phyloP scores from a whole-genome alignment of 1,140 invertebrate species.

The Reticulitermes speratus region DNA sequence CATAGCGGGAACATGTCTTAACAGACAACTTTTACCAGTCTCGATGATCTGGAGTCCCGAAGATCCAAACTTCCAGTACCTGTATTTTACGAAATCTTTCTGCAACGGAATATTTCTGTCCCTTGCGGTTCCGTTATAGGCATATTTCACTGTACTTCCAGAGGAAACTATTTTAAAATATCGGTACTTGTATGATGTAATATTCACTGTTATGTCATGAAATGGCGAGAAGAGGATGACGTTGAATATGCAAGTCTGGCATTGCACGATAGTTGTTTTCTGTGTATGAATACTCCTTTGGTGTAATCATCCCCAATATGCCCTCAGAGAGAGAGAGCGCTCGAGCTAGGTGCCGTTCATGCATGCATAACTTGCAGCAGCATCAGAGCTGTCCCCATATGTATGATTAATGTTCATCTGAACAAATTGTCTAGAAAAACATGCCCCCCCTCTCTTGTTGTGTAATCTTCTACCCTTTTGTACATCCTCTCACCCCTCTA shows the following conservation, averaged over 20 bases:
- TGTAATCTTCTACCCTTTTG: slow-evolving; percentile 27
- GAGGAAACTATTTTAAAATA: too few relatives aligned
- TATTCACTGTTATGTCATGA: neutral
- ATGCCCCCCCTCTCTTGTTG: slow-evolving; percentile 37
- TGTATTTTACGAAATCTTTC: too few relatives aligned
- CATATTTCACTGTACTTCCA: too few relatives aligned
- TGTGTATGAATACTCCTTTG: neutral
- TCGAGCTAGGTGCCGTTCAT: neutral
- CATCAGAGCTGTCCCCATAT: neutral
- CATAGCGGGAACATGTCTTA: too few relatives aligned
- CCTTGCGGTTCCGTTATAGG: too few relatives aligned
- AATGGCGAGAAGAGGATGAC: neutral
- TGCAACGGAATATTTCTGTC: too few relatives aligned
- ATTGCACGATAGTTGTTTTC: neutral
- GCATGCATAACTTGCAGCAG: neutral
- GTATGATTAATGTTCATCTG: slow-evolving; percentile 55
- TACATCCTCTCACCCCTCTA: slow-evolving; percentile 49
- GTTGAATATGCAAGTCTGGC: neutral
- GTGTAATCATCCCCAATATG: neutral
- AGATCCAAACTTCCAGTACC: too few relatives aligned
- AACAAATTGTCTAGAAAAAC: slow-evolving; percentile 61
- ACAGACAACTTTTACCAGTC: too few relatives aligned
- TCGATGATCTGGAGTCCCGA: too few relatives aligned
- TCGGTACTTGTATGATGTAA: too few relatives aligned
- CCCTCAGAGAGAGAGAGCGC: too few relatives aligned